Percentiles rank a stretch among this genome's conserved stretches.
phyloP scores from a whole-genome alignment of 2,113 vertebrate genomes.

The Nothocercus julius region DNA sequence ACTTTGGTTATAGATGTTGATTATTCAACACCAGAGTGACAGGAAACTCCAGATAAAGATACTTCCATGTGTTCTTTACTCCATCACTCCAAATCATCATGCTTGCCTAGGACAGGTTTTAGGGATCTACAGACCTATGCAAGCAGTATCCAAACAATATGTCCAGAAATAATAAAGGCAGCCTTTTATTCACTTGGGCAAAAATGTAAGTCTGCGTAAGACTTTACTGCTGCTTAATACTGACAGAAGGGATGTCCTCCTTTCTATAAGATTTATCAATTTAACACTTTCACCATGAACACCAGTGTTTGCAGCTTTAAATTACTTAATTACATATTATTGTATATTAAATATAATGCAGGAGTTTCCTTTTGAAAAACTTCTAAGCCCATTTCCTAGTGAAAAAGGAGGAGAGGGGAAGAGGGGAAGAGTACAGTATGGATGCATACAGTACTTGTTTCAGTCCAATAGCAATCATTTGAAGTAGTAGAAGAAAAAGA shows the following conservation, averaged over 20 bases:
- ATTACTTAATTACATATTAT: no score
- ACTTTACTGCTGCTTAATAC: background rate
- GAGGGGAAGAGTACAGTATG: background rate
- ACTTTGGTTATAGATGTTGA: background rate
- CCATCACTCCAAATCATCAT: background rate
- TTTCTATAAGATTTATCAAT: background rate
- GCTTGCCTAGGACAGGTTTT: background rate
- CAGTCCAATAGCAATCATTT: background rate
- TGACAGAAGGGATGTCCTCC: background rate
- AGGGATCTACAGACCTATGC: background rate
- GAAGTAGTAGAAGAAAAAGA: background rate
- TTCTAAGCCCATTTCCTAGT: background rate
- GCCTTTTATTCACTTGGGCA: background rate
- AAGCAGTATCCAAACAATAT: background rate
- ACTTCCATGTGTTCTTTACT: accelerated
- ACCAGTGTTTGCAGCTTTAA: background rate
- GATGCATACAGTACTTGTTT: background rate
- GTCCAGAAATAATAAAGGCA: background rate
- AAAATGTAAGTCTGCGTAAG: background rate
- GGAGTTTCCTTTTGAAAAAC: background rate
- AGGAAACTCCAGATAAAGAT: background rate
- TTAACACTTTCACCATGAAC: background rate
- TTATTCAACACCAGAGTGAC: background rate
- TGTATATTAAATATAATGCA: no score
- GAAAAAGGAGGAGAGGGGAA: background rate